These are phyloP conservation scores for Sinosuthora webbiana DNA, from an alignment of 2,113 vertebrate genomes.

Conservation along the genomic window DNA sequence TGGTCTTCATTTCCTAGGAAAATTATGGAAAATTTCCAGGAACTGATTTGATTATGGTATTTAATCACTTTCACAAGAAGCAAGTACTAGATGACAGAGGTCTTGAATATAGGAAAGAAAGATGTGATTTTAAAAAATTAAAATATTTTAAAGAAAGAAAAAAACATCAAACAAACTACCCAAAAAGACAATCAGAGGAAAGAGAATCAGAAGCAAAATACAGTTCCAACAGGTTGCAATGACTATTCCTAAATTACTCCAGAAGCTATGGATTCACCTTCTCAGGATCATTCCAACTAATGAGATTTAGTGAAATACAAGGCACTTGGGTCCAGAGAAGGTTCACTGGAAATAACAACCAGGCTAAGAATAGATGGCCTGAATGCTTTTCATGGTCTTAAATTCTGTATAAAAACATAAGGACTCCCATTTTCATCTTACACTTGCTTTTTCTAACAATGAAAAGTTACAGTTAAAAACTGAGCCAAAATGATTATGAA, in stretches of 20 bases:
- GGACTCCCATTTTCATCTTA: not conserved
- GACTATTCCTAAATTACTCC: not conserved
- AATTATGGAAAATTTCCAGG: not conserved
- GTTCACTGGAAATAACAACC: not conserved
- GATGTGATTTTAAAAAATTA: not conserved
- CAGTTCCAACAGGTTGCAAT: not conserved
- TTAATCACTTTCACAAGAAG: not conserved
- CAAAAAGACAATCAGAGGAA: not conserved
- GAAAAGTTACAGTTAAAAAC: not conserved
- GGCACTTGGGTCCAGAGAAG: not conserved
- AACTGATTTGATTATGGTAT: not conserved
- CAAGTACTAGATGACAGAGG: not conserved
- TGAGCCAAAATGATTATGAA: not conserved
- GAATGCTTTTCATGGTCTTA: not conserved
- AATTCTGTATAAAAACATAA: not conserved
- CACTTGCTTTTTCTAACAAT: not conserved
- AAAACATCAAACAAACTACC: not conserved
- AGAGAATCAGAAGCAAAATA: not conserved
- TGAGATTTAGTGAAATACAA: not conserved
- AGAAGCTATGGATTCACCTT: rapidly evolving
- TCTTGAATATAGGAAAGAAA: not conserved
- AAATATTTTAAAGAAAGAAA: rapidly evolving
- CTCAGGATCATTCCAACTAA: not conserved
- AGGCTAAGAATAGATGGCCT: not conserved
- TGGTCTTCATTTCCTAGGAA: not conserved